Base-by-base conservation (phyloP, 2,888 invertebrate genomes). In the Lottia gigantea region DNA sequence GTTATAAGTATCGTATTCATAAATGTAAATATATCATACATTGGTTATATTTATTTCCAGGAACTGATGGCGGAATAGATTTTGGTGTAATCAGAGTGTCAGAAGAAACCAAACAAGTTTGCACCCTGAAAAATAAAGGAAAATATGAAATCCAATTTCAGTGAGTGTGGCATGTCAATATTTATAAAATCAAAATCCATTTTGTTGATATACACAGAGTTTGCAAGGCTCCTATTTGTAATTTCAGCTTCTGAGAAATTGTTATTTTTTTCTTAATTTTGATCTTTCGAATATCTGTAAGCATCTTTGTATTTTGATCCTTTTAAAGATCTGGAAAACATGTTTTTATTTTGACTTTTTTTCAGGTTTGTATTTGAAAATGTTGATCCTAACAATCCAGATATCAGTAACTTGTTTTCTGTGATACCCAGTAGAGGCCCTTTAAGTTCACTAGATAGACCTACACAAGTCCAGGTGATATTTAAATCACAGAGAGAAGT, bases 61-160 rank as follows among this genome's bases (percentile, higher is more conserved):
- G 88, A n/a, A 85, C 86, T 64, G 88, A 89, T 78, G 88, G 88
- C 65, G 87, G 88, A n/a, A 81, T 89, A 62, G 89, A 89, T 76
- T 89, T 89, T 82, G 88, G 88, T 12, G 84, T 83, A 16, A 84
- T 88, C 46, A 82, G 85, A 67, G 88, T 89, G 40, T 80, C 80
- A 61, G 88, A 88, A 66, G 89, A 89, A 71, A 80, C 82, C 46
- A 89, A 87, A 77, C 87, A 87, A 74, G 79, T 80, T 15, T 85
- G 86, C 72, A 83, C 86, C 0, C 78, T 89, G 72, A 89, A 89
- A 74, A 89, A 89, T 80, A 89, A 88, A 78, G 89, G 89, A 46
- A 88, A 87, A 86, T 89, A 89, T 80, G 88, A 89, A 72, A 87
- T 89, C 71, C 78, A 80, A 62, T 89, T 81, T 79, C 82, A 81